phyloP scores from a whole-genome alignment of 2,888 invertebrate genomes.

The Heliconius ismenius region DNA sequence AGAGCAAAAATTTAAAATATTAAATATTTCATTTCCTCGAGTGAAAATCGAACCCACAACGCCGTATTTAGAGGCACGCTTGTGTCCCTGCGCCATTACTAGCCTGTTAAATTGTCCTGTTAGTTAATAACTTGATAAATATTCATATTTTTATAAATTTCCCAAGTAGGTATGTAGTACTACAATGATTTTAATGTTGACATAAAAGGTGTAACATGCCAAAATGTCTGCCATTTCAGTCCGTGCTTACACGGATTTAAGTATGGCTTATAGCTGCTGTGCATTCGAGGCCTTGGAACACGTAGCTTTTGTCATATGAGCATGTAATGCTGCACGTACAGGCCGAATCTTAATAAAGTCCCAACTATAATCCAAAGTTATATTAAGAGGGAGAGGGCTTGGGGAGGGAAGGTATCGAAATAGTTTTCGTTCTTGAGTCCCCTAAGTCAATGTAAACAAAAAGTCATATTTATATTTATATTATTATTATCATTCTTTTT shows the following conservation, averaged over 20 bases:
- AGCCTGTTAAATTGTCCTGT: too few species aligned
- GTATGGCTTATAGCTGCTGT: constrained; percentile 52
- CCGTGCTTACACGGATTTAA: constrained; percentile 45
- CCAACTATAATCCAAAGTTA: constrained; percentile 38
- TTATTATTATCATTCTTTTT: constrained; percentile 12
- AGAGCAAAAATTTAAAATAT: too few species aligned
- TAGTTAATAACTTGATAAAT: too few species aligned
- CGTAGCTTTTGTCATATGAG: constrained; percentile 43
- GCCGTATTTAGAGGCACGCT: too few species aligned
- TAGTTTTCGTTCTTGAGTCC: constrained; percentile 35
- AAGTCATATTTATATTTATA: constrained; percentile 15
- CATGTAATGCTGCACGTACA: constrained; percentile 39
- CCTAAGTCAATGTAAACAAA: constrained; percentile 26
- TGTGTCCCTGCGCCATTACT: too few species aligned
- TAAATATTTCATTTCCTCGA: too few species aligned
- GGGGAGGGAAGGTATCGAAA: constrained; percentile 32
- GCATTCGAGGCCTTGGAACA: constrained; percentile 40
- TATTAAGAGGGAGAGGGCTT: constrained; percentile 34
- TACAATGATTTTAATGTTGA: constrained; percentile 31
- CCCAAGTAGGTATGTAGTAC: not conserved
- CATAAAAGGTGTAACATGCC: constrained; percentile 36
- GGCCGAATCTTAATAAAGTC: constrained; percentile 36
- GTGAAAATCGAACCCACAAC: too few species aligned
- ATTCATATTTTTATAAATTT: too few species aligned
- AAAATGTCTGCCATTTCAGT: constrained; percentile 37